Evolutionary conservation across 2,797 vertebrate genomes (phyloP).

Genomic region (Melanotaenia pygmaea): DNA sequence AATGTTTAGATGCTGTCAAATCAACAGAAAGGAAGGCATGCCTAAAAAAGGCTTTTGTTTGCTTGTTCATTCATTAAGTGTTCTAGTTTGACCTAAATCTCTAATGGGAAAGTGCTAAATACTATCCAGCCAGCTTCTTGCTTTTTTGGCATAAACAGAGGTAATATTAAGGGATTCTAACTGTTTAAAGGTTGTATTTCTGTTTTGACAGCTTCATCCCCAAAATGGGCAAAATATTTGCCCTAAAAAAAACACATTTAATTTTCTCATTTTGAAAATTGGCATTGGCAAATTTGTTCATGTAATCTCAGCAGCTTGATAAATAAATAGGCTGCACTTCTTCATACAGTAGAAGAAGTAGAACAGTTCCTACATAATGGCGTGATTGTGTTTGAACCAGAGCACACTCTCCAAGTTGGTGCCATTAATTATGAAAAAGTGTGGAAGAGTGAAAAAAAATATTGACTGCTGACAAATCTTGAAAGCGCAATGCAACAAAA

Average conservation of each 20-base stretch:
- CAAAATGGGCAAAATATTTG: constrained; percentile 3
- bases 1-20: not conserved
- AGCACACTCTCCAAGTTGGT: constrained; percentile 45
- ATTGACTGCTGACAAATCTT: constrained; percentile 32
- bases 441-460: constrained; percentile 28
- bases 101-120: no score
- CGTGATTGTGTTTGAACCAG: constrained; percentile 40
- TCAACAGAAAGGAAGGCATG: not conserved
- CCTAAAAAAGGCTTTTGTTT: not conserved
- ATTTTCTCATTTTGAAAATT: constrained; percentile 13
- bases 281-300: constrained; percentile 8
- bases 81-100: not conserved
- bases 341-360: constrained; percentile 36
- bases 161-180: not conserved
- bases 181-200: not conserved
- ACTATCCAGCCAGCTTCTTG: not conserved
- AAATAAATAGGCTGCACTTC: constrained; percentile 25
- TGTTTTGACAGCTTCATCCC: not conserved
- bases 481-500: constrained; percentile 34
- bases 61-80: not conserved
- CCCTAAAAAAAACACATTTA: not conserved
- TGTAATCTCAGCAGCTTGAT: constrained; percentile 5
- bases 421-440: constrained; percentile 62
- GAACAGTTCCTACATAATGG: constrained; percentile 40
- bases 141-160: not conserved